Conservation (phyloP, 1,140 invertebrate genomes). For the Drosophila dunni region DNA sequence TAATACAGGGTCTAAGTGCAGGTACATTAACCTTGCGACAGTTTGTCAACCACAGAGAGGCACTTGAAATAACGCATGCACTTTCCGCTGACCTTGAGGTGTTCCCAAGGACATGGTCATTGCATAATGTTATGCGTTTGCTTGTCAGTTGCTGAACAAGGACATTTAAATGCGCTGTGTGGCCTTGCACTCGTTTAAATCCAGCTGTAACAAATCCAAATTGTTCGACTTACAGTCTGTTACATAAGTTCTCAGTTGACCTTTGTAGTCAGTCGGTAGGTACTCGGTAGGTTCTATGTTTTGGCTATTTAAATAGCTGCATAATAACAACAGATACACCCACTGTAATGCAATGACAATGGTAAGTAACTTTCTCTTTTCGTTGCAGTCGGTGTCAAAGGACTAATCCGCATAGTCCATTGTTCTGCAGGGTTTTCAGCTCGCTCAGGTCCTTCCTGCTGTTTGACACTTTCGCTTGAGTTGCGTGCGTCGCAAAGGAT, state of each 20-base stretch:
- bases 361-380: conserved; percentile 79
- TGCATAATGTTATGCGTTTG: conserved; percentile 67
- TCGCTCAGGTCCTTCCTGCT: not conserved
- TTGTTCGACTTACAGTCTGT: conserved; percentile 24
- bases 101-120: conserved; percentile 17
- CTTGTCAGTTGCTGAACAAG: conserved; percentile 12
- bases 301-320: conserved; percentile 65
- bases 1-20: conserved; percentile 44
- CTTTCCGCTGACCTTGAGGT: conserved; percentile 67
- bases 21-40: conserved; percentile 71
- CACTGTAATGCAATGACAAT: conserved; percentile 35
- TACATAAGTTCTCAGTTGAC: conserved; percentile 61
- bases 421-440: conserved; percentile 41
- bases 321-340: conserved; percentile 48
- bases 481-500: conserved; percentile 34
- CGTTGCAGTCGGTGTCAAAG: conserved; percentile 31
- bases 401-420: conserved; percentile 45
- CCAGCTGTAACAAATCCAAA: conserved; percentile 55
- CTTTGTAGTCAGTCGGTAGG: conserved; percentile 14
- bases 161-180: conserved; percentile 33
- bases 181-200: conserved; percentile 62
- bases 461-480: conserved; percentile 50
- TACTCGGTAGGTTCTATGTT: conserved; percentile 45
- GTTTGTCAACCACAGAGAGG: conserved; percentile 50
- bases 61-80: conserved; percentile 62